Evolutionary conservation across 1,140 invertebrate species (phyloP), one percentile per base, ranked within the genome.

Genomic region (Scaptomyza montana): DNA sequence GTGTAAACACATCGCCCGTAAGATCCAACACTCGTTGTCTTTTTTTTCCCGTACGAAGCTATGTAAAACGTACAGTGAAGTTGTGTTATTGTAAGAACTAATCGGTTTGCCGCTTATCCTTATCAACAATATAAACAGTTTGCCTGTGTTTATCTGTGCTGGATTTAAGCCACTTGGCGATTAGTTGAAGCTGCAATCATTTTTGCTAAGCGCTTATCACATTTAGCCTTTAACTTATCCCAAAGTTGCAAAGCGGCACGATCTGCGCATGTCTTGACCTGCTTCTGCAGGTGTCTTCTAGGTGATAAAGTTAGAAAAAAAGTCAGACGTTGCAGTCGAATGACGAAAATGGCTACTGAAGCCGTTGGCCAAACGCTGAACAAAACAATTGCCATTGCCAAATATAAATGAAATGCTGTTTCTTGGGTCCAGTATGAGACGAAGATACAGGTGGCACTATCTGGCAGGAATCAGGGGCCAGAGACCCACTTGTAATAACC

Each of bases 401-500:
- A 86, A 86, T 86, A 85, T 51, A n/a, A n/a, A 51, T 16, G 16
- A 65, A 54, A 8, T 21, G 28, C 45, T 60, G 46, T 0, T 5
- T 13, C 21, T 70, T 41, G 41, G 10, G 28, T 47, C 39, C n/a
- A 16, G 28, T 12, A 25, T 51, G 36, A 30, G 8, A 55, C 30
- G 13, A 56, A 28, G 54, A 36, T 64, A 80, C 81, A 85, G 80
- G 80, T 85, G 81, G 53, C 77, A 84, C 81, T 84, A 80, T 77
- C 73, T 86, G 57, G 39, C 56, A 51, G 28, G 53, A 33, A 43
- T 45, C 73, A 68, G 75, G 61, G 45, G 54, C 43, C 67, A 53
- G 66, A 41, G 19, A 47, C 50, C 60, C 60, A 51, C 28, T 55
- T 43, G 54, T 10, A 30, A 43, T 21, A 45, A 60, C 41, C 51